A percentile compares a stretch with the other conserved stretches of the same genome.
These are phyloP conservation scores for Tillus elongatus DNA, from an alignment of 2,888 invertebrate genomes.

Conservation along the genomic window DNA sequence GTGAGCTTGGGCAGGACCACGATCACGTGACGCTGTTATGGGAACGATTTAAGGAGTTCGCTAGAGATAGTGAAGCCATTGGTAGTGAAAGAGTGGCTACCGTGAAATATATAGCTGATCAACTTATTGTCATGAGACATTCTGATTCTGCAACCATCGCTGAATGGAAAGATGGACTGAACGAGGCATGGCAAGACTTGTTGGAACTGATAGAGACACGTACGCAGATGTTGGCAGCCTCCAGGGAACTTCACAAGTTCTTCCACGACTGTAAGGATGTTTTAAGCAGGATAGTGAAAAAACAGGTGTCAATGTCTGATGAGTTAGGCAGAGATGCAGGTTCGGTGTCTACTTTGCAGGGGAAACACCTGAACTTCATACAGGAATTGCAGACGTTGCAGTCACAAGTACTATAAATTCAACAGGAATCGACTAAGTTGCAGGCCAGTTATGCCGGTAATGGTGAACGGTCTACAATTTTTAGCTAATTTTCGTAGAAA, in stretches of 20 bases:
- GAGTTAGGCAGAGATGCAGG: conserved; percentile 97
- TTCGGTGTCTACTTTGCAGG: conserved; percentile 86
- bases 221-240: conserved; percentile 87
- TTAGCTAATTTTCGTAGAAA: too few species aligned
- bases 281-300: conserved; percentile 86
- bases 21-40: conserved; percentile 94
- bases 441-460: conserved; percentile 69
- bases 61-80: conserved; percentile 91
- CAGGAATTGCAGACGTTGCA: conserved; percentile 93
- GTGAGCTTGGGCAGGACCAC: conserved; percentile 96
- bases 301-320: conserved; percentile 86
- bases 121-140: conserved; percentile 89
- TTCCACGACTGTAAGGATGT: conserved; percentile 99
- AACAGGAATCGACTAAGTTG: conserved; percentile 81
- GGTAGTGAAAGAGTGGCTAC: conserved; percentile 92
- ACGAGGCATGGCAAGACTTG: conserved; percentile 98
- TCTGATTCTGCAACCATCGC: conserved; percentile 97
- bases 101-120: conserved; percentile 94
- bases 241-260: conserved; percentile 97
- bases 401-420: conserved; percentile 84
- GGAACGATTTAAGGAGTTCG: conserved; percentile 98
- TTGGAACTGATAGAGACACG: conserved; percentile 95
- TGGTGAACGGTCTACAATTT: too few species aligned
- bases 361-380: conserved; percentile 96
- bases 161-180: conserved; percentile 97